phyloP scores from a whole-genome alignment of 2,113 vertebrate species.

The Petrocephalus microphthalmus region DNA sequence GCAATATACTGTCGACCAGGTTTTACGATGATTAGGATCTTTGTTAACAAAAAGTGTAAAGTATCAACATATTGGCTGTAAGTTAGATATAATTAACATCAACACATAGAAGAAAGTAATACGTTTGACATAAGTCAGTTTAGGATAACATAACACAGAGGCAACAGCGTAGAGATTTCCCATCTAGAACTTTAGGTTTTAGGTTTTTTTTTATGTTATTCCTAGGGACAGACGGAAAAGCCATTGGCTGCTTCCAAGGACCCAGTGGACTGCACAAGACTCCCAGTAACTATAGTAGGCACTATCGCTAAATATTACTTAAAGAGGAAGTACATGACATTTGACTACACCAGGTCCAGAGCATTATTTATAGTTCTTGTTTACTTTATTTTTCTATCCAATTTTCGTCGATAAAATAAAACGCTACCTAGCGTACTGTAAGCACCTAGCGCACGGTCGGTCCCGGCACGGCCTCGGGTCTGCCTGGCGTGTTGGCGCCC shows the following conservation, averaged over 20 bases:
- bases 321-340: no score
- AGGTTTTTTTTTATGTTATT: no score
- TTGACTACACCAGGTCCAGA: no score
- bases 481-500: background rate
- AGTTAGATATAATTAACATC: background rate
- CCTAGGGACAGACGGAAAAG: no score
- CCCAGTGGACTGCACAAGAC: no score
- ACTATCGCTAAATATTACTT: no score
- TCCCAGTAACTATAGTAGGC: no score
- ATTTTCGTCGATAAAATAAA: background rate
- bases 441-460: background rate
- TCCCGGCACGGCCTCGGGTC: background rate
- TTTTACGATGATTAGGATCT: background rate
- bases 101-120: background rate
- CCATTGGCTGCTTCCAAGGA: no score
- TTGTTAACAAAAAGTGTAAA: background rate
- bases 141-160: background rate
- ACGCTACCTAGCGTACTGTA: no score
- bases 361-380: no score
- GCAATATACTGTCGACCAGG: background rate
- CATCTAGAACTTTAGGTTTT: no score
- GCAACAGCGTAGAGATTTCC: background rate
- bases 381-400: background rate
- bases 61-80: background rate
- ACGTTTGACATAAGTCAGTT: background rate